A percentile compares a stretch with the other conserved stretches of the same genome.
phyloP scores from a whole-genome alignment of 2,888 invertebrate genomes.

The Cordylochernes scorpioides region DNA sequence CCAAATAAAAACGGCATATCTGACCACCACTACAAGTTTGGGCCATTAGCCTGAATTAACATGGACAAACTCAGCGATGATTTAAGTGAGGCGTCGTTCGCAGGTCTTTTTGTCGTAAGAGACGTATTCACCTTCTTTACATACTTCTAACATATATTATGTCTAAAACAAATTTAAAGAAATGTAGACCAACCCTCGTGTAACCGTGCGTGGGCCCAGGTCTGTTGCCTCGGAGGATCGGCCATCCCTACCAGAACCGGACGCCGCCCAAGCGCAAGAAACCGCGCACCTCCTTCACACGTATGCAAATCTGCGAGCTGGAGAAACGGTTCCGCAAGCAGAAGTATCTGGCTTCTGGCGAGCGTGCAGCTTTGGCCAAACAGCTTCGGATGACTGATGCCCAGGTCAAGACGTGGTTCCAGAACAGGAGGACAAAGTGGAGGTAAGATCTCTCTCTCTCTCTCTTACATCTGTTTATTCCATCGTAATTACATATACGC shows the following conservation, averaged over 20 bases:
- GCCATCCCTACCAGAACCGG: constrained; percentile 93
- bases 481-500: too few species aligned
- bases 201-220: too few species aligned
- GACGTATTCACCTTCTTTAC: too few species aligned
- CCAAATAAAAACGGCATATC: too few species aligned
- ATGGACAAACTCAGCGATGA: too few species aligned
- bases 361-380: constrained; percentile 76
- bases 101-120: too few species aligned
- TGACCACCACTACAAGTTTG: too few species aligned
- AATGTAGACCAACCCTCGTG: too few species aligned
- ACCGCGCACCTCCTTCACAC: constrained; percentile 84
- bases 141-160: too few species aligned
- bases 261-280: constrained; percentile 97
- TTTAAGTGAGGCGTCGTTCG: too few species aligned
- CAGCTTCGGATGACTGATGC: constrained; percentile 97
- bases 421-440: constrained; percentile 93
- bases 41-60: too few species aligned
- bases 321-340: constrained; percentile 95
- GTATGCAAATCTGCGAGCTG: constrained; percentile 72
- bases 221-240: constrained; percentile 63
- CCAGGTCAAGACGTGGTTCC: constrained; percentile 96
- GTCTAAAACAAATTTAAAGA: too few species aligned
- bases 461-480: background rate
- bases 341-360: constrained; percentile 91
- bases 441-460: constrained; percentile 50